phyloP scores from a whole-genome alignment of 1,140 invertebrate genomes.

The Diuraphis noxia region DNA sequence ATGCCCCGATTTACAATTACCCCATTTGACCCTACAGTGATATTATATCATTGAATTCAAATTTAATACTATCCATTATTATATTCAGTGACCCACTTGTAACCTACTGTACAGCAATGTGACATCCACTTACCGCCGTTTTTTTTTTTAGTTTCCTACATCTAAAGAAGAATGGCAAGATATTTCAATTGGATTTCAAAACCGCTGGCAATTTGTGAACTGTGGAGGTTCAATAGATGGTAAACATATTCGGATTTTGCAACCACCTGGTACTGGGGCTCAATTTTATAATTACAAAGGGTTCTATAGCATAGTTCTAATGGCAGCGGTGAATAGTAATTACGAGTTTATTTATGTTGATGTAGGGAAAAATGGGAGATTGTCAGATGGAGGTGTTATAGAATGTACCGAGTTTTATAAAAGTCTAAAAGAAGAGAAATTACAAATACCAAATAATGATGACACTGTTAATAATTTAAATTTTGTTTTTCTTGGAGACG shows the following conservation, averaged over 20 bases:
- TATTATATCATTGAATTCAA: too few species aligned
- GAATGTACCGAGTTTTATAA: conserved; percentile 56
- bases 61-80: too few species aligned
- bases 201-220: not conserved
- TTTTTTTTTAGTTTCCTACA: not conserved
- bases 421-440: conserved; percentile 53
- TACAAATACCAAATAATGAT: conserved; percentile 56
- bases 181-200: not conserved
- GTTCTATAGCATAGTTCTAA: conserved; percentile 34
- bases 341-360: conserved; percentile 55
- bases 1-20: too few species aligned
- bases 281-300: not conserved
- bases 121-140: too few species aligned
- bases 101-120: too few species aligned
- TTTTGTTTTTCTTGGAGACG: conserved; percentile 37
- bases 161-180: not conserved
- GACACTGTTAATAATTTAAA: conserved; percentile 47
- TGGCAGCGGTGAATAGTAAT: conserved; percentile 54
- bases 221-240: not conserved
- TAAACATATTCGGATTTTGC: not conserved
- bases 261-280: not conserved
- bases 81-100: too few species aligned
- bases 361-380: conserved; percentile 56
- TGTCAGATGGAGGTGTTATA: conserved; percentile 60
- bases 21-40: too few species aligned